phyloP scores from a whole-genome alignment of 2,113 vertebrate genomes.

The Charadrius vociferus region DNA sequence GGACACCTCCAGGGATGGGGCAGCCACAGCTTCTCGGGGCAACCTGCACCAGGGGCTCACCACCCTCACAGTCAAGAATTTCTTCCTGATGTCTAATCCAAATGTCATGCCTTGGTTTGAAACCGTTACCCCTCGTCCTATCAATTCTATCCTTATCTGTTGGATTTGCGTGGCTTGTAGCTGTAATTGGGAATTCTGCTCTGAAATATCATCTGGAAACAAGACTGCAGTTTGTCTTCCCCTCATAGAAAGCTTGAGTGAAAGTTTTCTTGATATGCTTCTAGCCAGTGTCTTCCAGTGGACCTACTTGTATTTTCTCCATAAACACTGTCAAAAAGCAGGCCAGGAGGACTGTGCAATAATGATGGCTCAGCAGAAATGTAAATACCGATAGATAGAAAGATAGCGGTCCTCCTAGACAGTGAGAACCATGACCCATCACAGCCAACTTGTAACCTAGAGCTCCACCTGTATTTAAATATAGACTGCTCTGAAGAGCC shows the following conservation, averaged over 20 bases:
- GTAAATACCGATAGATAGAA: background rate
- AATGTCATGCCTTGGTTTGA: background rate
- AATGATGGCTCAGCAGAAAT: background rate
- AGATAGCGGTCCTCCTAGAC: too few species aligned
- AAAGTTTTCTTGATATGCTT: background rate
- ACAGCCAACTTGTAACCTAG: too few species aligned
- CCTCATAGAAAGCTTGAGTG: background rate
- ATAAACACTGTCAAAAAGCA: background rate
- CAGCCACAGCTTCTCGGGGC: background rate
- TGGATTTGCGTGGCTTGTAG: background rate
- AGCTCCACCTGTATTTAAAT: background rate
- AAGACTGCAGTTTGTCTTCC: background rate
- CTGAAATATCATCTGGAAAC: background rate
- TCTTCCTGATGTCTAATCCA: too few species aligned
- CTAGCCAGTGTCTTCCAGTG: background rate
- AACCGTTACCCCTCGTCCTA: background rate
- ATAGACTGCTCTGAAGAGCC: background rate
- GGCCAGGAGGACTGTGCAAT: background rate
- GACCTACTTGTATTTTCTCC: background rate
- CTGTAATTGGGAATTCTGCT: background rate
- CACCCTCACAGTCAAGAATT: background rate
- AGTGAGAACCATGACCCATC: too few species aligned
- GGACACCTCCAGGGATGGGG: background rate
- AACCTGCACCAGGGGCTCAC: background rate
- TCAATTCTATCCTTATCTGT: background rate